Conservation (phyloP, 2,888 invertebrate genomes). For the Lutraria lutraria region DNA sequence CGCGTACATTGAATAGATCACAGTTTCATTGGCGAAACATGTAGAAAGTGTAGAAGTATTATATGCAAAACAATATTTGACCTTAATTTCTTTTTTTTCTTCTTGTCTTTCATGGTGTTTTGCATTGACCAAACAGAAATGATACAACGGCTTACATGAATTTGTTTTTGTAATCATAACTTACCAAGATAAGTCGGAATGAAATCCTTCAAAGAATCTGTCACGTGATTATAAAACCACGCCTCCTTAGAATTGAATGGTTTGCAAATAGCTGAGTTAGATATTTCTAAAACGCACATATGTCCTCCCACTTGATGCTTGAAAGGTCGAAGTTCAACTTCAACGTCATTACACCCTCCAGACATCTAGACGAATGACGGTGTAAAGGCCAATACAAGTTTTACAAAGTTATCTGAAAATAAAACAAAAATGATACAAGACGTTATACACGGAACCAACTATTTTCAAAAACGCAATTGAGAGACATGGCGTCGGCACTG, state of each 20-base stretch:
- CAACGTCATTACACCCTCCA: slow-evolving; percentile 31
- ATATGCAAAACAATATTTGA: no score
- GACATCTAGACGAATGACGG: neutral
- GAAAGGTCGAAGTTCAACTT: slow-evolving; percentile 70
- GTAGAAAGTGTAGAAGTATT: no score
- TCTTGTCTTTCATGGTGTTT: no score
- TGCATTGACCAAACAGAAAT: no score
- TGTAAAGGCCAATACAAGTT: neutral
- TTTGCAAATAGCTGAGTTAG: slow-evolving; percentile 68
- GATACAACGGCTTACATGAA: no score
- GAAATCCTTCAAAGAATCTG: slow-evolving; percentile 68
- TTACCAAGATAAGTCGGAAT: slow-evolving; percentile 71
- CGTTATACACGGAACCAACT: no score
- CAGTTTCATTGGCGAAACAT: no score
- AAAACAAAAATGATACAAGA: no score
- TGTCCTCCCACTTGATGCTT: slow-evolving; percentile 76
- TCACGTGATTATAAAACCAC: slow-evolving; percentile 67
- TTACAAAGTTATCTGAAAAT: neutral
- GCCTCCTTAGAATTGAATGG: slow-evolving; percentile 70
- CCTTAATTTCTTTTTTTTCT: no score
- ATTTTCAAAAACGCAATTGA: no score
- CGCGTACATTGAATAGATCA: no score
- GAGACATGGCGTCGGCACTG: no score
- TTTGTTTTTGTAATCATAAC: slow-evolving; percentile 5
- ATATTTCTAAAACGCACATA: slow-evolving; percentile 70